Conservation (phyloP, 2,113 vertebrate genomes). For the Thamnaconus septentrionalis region DNA sequence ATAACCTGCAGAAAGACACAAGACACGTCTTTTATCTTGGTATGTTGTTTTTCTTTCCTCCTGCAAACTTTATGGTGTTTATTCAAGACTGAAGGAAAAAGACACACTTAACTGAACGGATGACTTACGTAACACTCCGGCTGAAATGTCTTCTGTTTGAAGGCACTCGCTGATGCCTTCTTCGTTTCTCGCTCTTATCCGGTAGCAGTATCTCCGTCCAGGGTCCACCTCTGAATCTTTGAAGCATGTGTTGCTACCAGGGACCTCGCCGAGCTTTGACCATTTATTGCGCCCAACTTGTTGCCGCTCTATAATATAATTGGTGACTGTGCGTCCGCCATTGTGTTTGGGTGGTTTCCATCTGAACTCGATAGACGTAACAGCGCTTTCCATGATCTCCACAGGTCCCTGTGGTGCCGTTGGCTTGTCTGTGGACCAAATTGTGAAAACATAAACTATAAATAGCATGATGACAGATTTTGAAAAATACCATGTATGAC, state of each 20-base stretch:
- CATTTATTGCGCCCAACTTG: conserved; percentile 82
- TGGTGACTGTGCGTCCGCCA: conserved; percentile 79
- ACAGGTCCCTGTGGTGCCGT: conserved; percentile 82
- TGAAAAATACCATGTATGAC: background rate
- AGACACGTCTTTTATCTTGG: background rate
- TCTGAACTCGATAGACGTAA: conserved; percentile 75
- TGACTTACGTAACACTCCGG: conserved; percentile 79
- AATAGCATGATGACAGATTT: background rate
- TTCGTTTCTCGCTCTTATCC: conserved; percentile 78
- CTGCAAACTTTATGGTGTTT: background rate
- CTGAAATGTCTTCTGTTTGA: conserved; percentile 80
- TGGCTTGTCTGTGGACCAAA: conserved; percentile 77
- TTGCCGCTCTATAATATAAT: conserved; percentile 81
- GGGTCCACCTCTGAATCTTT: conserved; percentile 77
- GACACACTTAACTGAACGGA: background rate
- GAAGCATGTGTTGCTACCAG: conserved; percentile 68
- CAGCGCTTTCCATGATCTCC: conserved; percentile 76
- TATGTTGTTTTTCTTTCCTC: background rate
- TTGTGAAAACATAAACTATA: background rate
- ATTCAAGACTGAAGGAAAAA: background rate
- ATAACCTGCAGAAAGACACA: conserved; percentile 67
- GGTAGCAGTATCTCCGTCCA: conserved; percentile 83
- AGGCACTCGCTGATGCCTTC: conserved; percentile 82
- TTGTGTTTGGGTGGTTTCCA: conserved; percentile 84
- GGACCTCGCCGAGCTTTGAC: conserved; percentile 76